phyloP scores from a whole-genome alignment of 2,888 invertebrate species.

The Brenthis hecate region DNA sequence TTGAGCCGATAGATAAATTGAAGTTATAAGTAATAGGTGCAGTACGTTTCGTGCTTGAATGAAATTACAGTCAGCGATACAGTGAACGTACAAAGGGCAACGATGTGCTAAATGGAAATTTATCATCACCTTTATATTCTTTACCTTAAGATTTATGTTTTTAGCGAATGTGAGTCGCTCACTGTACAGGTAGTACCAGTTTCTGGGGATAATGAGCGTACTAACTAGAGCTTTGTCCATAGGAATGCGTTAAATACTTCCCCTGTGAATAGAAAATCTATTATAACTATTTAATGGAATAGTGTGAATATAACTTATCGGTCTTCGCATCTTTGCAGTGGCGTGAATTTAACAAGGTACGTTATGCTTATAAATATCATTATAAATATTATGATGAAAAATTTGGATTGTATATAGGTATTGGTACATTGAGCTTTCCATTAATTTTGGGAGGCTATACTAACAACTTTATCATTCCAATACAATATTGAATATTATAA shows the following conservation, averaged over 20 bases:
- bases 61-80: constrained; percentile 49
- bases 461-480: too few species aligned
- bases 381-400: constrained; percentile 15
- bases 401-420: neutral
- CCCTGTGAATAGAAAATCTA: constrained; percentile 39
- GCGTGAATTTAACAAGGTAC: constrained; percentile 30
- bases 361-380: constrained; percentile 7
- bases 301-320: constrained; percentile 38
- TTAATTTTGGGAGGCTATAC: too few species aligned
- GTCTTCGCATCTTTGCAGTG: constrained; percentile 31
- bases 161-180: neutral
- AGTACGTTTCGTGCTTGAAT: constrained; percentile 44
- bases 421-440: too few species aligned
- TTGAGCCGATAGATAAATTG: constrained; percentile 27
- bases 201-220: constrained; percentile 64
- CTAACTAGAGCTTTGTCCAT: constrained; percentile 62
- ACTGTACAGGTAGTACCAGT: constrained; percentile 52
- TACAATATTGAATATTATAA: too few species aligned
- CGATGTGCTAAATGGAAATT: constrained; percentile 2
- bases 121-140: constrained; percentile 21
- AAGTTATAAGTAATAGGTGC: constrained; percentile 27
- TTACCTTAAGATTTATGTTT: constrained; percentile 21
- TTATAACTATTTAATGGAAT: constrained; percentile 38
- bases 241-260: constrained; percentile 52
- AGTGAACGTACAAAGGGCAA: constrained; percentile 36